phyloP scores from a whole-genome alignment of 1,140 invertebrate species.

The Drosophila yakuba region DNA sequence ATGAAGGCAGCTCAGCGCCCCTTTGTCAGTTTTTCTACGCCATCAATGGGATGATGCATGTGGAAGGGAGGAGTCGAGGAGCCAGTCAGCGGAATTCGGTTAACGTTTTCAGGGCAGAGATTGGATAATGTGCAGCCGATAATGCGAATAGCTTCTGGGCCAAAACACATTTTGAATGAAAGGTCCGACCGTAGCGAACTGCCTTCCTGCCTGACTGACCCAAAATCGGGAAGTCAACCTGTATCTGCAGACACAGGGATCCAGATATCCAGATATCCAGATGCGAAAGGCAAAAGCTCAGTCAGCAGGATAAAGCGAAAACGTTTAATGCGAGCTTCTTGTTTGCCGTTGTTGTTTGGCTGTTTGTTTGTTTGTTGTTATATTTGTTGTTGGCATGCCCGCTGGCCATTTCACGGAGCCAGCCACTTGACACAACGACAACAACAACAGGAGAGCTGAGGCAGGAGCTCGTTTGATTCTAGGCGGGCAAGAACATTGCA shows the following conservation, averaged over 20 bases:
- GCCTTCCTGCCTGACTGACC: constrained; percentile 11
- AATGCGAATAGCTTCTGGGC: constrained; percentile 32
- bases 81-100: neutral
- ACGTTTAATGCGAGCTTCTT: constrained; percentile 59
- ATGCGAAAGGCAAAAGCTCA: constrained; percentile 43
- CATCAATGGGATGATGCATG: constrained; percentile 57
- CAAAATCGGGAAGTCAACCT: constrained; percentile 32
- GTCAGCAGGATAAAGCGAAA: constrained; percentile 76
- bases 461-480: constrained; percentile 25
- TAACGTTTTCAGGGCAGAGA: constrained; percentile 7
- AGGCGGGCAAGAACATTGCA: neutral
- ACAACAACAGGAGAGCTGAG: neutral
- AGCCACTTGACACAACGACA: constrained; percentile 60
- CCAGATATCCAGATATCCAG: no score
- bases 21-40: constrained; percentile 15
- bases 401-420: constrained; percentile 34
- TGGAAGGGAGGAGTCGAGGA: neutral
- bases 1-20: constrained; percentile 49
- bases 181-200: constrained; percentile 22
- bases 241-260: neutral
- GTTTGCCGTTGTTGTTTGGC: constrained; percentile 25
- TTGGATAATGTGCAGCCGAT: constrained; percentile 27
- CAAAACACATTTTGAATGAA: neutral
- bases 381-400: constrained; percentile 19
- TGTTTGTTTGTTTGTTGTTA: constrained; percentile 20